phyloP scores from a whole-genome alignment of 1,140 invertebrate species.

The Atta texana region DNA sequence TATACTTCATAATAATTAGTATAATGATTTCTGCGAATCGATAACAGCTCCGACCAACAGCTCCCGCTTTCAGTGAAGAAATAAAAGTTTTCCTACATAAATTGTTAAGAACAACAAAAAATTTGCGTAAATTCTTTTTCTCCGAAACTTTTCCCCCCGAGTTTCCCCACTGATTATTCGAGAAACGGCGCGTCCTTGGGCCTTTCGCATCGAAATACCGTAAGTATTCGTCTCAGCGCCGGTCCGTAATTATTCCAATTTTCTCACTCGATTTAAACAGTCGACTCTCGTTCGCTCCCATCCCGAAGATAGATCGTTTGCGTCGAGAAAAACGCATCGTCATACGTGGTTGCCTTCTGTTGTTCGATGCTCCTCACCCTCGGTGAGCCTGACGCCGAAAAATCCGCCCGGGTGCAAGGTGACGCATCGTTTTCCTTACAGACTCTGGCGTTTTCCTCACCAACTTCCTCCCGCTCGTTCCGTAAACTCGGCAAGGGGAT shows the following conservation, averaged over 20 bases:
- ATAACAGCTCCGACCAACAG: background rate
- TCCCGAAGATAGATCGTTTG: background rate
- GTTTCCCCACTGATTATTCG: conserved; percentile 9
- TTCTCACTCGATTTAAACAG: conserved; percentile 61
- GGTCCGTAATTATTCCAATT: conserved; percentile 46
- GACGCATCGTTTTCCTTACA: conserved; percentile 79
- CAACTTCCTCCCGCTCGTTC: conserved; percentile 4
- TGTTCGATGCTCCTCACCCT: conserved; percentile 71
- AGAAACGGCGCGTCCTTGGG: conserved; percentile 3
- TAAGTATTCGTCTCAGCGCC: background rate
- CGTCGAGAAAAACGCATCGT: conserved; percentile 78
- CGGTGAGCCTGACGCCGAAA: conserved; percentile 34
- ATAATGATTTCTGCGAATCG: background rate
- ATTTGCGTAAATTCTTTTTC: background rate
- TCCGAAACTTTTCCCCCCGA: background rate
- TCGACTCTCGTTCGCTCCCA: conserved; percentile 45
- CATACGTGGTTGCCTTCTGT: conserved; percentile 82
- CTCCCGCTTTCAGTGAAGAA: background rate
- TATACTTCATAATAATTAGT: background rate
- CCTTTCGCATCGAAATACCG: background rate
- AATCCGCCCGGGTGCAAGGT: conserved; percentile 71
- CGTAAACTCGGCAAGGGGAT: conserved; percentile 20
- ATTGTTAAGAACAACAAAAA: background rate
- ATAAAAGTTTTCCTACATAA: background rate
- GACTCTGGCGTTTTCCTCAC: conserved; percentile 51